Evolutionary conservation across 1,140 invertebrate genomes (phyloP).

Genomic region (Cardiocondyla obscurior): DNA sequence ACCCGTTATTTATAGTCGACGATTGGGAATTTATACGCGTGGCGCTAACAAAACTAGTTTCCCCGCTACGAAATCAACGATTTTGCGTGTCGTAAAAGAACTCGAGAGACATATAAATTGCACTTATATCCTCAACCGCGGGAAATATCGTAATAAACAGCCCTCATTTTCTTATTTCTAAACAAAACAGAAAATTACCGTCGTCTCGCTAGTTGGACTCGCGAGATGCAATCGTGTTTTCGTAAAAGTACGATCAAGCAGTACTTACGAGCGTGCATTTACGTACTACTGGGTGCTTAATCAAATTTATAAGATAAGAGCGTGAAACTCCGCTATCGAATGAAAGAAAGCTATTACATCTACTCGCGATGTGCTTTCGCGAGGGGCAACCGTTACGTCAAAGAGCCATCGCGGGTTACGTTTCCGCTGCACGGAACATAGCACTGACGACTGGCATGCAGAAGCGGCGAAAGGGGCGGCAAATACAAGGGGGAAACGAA

Average conservation of each 20-base stretch:
- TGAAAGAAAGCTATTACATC: not conserved
- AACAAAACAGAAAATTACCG: not conserved
- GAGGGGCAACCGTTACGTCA: slow-evolving; percentile 63
- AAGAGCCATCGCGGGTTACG: slow-evolving; percentile 49
- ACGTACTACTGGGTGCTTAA: not conserved
- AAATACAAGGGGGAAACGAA: not conserved
- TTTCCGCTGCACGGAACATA: slow-evolving; percentile 51
- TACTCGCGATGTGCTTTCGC: slow-evolving; percentile 10
- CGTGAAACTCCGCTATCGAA: not conserved
- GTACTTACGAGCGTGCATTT: not conserved
- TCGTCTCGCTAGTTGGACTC: not conserved
- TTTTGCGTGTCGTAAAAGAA: not conserved
- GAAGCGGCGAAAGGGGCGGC: slow-evolving; percentile 56
- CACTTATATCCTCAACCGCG: not conserved
- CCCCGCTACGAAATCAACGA: slow-evolving; percentile 11
- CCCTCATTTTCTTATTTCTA: not conserved
- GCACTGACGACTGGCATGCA: slow-evolving; percentile 63
- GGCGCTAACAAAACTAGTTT: slow-evolving; percentile 44
- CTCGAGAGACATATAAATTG: not conserved
- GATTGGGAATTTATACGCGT: slow-evolving; percentile 1
- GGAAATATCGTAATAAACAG: not conserved
- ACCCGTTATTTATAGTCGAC: slow-evolving; percentile 41
- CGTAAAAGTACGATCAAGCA: not conserved
- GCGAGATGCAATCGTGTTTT: not conserved
- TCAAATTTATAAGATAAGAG: slow-evolving; percentile 2